Conservation (phyloP, 2,797 vertebrate species). For the Sarcoramphus papa region DNA sequence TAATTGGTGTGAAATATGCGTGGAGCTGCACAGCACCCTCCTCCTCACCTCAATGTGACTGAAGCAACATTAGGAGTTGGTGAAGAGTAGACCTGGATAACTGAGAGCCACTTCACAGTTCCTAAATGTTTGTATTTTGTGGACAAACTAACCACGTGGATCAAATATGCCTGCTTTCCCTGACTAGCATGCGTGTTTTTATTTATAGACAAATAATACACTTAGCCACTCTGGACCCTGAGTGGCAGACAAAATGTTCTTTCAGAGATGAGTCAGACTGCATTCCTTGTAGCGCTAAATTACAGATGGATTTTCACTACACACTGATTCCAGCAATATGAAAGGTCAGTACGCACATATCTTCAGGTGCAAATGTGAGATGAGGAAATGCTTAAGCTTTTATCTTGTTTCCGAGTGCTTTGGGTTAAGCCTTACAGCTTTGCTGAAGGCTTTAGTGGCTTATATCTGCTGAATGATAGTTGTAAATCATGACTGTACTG, state of each 20-base stretch:
- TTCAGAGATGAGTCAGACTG: slow-evolving; percentile 25
- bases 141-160: not conserved
- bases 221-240: not conserved
- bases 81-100: not conserved
- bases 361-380: slow-evolving; percentile 31
- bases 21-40: accelerated
- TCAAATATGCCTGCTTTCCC: not conserved
- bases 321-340: slow-evolving; percentile 17
- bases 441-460: slow-evolving; percentile 60
- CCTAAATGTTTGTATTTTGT: not conserved
- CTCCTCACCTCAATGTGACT: not conserved
- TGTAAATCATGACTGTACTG: slow-evolving; percentile 23
- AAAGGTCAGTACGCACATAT: slow-evolving; percentile 66
- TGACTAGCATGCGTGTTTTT: not conserved
- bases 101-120: not conserved
- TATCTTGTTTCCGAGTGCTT: slow-evolving; percentile 65
- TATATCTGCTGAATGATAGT: slow-evolving; percentile 51
- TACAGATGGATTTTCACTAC: slow-evolving; percentile 57
- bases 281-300: slow-evolving; percentile 40
- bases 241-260: slow-evolving; percentile 23
- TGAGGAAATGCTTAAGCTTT: slow-evolving; percentile 62
- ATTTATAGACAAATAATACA: slow-evolving; percentile 15
- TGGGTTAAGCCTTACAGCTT: slow-evolving; percentile 65
- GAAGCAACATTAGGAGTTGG: not conserved
- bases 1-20: not conserved